Evolutionary conservation across 2,797 vertebrate genomes (phyloP).

Genomic region (Acrossocheilus fasciatus): DNA sequence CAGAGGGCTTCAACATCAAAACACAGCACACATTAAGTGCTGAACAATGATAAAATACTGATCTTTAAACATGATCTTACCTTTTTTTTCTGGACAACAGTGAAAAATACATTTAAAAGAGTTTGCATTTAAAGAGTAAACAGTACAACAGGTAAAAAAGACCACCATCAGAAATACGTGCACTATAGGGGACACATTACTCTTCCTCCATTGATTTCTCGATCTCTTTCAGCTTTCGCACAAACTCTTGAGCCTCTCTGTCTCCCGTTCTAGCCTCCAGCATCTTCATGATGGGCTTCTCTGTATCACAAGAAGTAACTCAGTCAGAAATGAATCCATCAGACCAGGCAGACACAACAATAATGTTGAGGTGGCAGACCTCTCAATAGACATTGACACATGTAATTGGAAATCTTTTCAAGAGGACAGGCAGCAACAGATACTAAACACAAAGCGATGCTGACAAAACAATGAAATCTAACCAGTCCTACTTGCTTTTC

Average conservation of each 20-base stretch:
- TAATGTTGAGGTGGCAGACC: conserved; percentile 66
- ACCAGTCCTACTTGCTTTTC: not conserved
- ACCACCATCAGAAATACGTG: conserved; percentile 74
- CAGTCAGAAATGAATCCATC: conserved; percentile 55
- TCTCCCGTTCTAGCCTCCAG: conserved; percentile 84
- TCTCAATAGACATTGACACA: conserved; percentile 61
- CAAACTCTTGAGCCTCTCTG: conserved; percentile 91
- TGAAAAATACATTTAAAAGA: conserved; percentile 73
- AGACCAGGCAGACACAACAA: conserved; percentile 66
- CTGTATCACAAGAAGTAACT: conserved; percentile 74
- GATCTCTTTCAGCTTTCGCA: conserved; percentile 89
- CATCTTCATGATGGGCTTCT: conserved; percentile 89
- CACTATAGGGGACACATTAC: conserved; percentile 67
- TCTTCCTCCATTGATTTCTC: conserved; percentile 91
- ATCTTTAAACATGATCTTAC: conserved; percentile 65
- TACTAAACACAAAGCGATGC: conserved; percentile 7
- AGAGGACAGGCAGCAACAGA: conserved; percentile 23
- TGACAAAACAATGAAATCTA: conserved; percentile 20
- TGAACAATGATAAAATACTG: conserved; percentile 75
- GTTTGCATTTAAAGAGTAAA: conserved; percentile 71
- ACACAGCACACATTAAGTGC: conserved; percentile 69
- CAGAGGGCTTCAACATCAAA: conserved; percentile 71
- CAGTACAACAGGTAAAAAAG: conserved; percentile 81
- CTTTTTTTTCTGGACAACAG: conserved; percentile 71
- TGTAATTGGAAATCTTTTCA: conserved; percentile 65